Conservation (phyloP, 2,888 invertebrate genomes). For the Eulithis testata region DNA sequence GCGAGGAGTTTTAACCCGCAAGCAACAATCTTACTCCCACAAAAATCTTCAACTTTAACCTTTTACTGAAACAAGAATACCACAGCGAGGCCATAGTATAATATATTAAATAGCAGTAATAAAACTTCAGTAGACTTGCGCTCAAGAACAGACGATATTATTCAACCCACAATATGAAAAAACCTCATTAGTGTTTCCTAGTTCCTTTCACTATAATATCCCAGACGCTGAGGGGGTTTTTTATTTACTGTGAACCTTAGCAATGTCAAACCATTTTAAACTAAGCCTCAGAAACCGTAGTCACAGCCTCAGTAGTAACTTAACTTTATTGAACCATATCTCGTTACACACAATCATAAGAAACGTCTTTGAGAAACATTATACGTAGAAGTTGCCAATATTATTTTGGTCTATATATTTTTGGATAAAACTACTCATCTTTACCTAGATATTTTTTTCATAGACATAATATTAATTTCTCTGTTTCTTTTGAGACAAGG, state of each 20-base stretch:
- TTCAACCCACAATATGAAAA: constrained; percentile 31
- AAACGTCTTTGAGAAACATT: too few relatives aligned
- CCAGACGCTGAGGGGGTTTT: constrained; percentile 39
- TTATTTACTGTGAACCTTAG: constrained; percentile 46
- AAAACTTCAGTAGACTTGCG: constrained; percentile 29
- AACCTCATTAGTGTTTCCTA: constrained; percentile 49
- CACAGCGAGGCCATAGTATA: neutral
- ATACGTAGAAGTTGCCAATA: too few relatives aligned
- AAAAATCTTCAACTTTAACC: constrained; percentile 7
- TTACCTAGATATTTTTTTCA: too few relatives aligned
- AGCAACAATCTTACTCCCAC: neutral
- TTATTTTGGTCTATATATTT: too few relatives aligned
- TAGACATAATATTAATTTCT: too few relatives aligned
- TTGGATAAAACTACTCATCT: too few relatives aligned
- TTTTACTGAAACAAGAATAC: neutral
- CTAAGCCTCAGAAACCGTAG: constrained; percentile 46
- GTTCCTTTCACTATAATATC: constrained; percentile 24
- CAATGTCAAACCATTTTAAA: constrained; percentile 50
- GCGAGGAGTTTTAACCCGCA: neutral
- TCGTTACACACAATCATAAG: too few relatives aligned
- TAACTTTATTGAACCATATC: constrained; percentile 16
- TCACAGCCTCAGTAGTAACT: constrained; percentile 12
- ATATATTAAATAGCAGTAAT: constrained; percentile 34
- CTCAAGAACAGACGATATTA: constrained; percentile 31
- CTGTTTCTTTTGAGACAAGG: too few relatives aligned